Evolutionary conservation across 2,888 invertebrate genomes (phyloP).

Genomic region (Tenthredo scrophulariae): DNA sequence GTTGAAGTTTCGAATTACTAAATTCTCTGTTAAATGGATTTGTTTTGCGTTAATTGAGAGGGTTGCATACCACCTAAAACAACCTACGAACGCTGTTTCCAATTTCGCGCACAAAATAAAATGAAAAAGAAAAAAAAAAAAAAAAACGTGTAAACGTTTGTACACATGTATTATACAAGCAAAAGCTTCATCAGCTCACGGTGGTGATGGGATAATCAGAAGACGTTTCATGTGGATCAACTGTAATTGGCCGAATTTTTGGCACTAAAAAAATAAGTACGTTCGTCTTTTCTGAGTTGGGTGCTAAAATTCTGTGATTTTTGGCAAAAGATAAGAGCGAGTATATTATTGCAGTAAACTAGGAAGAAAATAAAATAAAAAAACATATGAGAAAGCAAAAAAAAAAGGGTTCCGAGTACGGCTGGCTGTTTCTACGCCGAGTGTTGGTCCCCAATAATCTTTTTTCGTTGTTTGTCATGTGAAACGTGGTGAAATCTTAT

Average conservation of each 20-base stretch:
- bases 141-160: not conserved
- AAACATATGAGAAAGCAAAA: no score
- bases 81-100: not conserved
- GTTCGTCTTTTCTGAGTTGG: not conserved
- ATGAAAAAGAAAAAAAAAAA: no score
- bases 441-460: not conserved
- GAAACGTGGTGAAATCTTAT: not conserved
- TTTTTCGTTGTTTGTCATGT: conserved; percentile 13
- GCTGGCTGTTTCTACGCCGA: conserved; percentile 6
- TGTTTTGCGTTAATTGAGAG: conserved; percentile 36
- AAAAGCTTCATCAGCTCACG: no score
- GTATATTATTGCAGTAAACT: not conserved
- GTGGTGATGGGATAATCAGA: not conserved
- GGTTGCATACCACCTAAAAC: conserved; percentile 12
- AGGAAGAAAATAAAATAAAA: no score
- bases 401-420: not conserved
- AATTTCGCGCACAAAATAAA: no score
- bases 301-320: not conserved
- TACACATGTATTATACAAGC: not conserved
- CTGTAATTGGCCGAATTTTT: not conserved
- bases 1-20: conserved; percentile 18
- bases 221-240: not conserved
- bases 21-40: conserved; percentile 41
- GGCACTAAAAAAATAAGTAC: not conserved
- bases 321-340: not conserved